Evolutionary conservation across 1,140 invertebrate species (phyloP), one percentile per base, ranked within the genome.

Genomic region (Hetaerina americana): DNA sequence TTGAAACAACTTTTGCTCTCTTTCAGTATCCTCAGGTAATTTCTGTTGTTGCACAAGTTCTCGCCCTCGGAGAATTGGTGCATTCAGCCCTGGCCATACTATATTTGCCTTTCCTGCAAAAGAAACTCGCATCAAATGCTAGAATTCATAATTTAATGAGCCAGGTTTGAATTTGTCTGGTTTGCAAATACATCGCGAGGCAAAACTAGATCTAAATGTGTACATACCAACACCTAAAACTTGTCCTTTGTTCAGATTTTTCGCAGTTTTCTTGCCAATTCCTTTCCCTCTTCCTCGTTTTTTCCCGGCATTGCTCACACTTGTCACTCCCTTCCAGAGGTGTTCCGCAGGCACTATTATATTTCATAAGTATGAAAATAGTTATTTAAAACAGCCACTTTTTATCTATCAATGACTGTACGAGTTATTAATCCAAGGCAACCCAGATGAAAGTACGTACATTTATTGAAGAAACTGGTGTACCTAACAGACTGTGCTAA

Each of bases 301-400:
- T 76, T 85, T 90, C 73, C 97, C 97, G 75, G 95, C 92, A 88
- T 96, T 97, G 87, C 96, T 98, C 0, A 99, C 95, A 77, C 90
- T 91, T 3, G 90, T 93, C 0, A 97, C 91, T 57, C 94, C 92
- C 80, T 96, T 95, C 97, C 97, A 99, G 76, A 99, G 81, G 68
- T 90, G 82, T 24, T 92, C 87, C 24, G 91, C 93, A 71, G 90
- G 84, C 68, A 90, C 92, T 94, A 75, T 66, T 49, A 71, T 69
- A 68, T 66, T 49, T 5, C 71, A 67, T 67, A 67, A 66, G 69
- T 70, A 28, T 24, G 27, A 49, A 22, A 71, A 69, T 68, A 70
- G 72, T 26, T 49, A 72, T 25, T 28, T 72, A 22, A 22, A 26
- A 29, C 28, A 71, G 66, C 66, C n/a, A 29, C 5, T 72, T 22